These are phyloP conservation scores for Drosophila ironensis DNA, from an alignment of 1,140 invertebrate genomes.

Conservation along the genomic window DNA sequence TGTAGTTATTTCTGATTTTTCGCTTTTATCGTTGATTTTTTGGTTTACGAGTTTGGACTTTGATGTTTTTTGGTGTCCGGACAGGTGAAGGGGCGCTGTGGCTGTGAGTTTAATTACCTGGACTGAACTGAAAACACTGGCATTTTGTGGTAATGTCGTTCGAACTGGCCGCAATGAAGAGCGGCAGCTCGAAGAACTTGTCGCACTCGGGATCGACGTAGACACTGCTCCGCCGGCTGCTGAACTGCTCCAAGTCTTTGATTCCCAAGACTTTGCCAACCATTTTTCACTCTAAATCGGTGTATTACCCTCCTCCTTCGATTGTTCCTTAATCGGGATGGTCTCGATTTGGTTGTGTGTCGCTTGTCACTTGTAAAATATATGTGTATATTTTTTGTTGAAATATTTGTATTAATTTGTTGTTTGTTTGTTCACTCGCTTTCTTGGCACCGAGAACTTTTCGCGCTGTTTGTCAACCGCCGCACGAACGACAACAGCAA, in stretches of 20 bases:
- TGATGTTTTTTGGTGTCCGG: not conserved
- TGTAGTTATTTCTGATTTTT: not conserved
- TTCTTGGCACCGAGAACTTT: slow-evolving; percentile 47
- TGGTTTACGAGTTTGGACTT: slow-evolving; percentile 11
- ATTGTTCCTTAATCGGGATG: slow-evolving; percentile 11
- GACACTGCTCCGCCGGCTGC: slow-evolving; percentile 79
- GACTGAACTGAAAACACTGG: slow-evolving; percentile 79
- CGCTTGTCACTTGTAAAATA: not conserved
- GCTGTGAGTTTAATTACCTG: slow-evolving; percentile 67
- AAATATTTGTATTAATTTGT: too few relatives aligned
- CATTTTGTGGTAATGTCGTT: slow-evolving; percentile 81
- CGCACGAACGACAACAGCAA: slow-evolving; percentile 37
- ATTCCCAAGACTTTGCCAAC: slow-evolving; percentile 81
- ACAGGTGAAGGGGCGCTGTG: not conserved
- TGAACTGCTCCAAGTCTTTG: slow-evolving; percentile 77
- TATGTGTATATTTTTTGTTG: slow-evolving; percentile 21
- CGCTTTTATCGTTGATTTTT: not conserved
- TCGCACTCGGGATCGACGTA: slow-evolving; percentile 82
- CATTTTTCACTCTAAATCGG: slow-evolving; percentile 56
- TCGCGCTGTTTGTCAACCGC: slow-evolving; percentile 48
- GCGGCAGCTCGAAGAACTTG: slow-evolving; percentile 80
- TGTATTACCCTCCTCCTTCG: slow-evolving; percentile 26
- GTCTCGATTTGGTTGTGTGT: slow-evolving; percentile 10
- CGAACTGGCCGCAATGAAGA: slow-evolving; percentile 76
- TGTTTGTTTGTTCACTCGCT: slow-evolving; percentile 35